A percentile compares a stretch with the other conserved stretches of the same genome.
Evolutionary conservation across 2,797 vertebrate species (phyloP).

Genomic region (Helicolenus hilgendorfi): DNA sequence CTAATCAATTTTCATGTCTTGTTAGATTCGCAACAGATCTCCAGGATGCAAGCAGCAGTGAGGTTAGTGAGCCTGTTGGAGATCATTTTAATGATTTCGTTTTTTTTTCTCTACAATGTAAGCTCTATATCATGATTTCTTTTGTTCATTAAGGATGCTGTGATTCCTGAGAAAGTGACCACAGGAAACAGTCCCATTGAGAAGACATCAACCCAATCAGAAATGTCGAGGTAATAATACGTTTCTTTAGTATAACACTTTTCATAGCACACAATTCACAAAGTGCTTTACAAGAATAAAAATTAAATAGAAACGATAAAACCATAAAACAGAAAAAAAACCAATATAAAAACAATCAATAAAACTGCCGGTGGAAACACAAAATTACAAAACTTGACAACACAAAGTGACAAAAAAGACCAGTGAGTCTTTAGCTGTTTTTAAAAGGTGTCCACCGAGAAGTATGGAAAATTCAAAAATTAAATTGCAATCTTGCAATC

Average conservation of each 20-base stretch:
- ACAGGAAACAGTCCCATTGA: not conserved
- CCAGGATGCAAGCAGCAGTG: not conserved
- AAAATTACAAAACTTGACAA: too few species aligned
- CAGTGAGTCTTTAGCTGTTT: too few species aligned
- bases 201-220: not conserved
- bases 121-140: not conserved
- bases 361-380: fast-evolving
- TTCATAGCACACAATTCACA: too few species aligned
- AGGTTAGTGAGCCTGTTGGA: not conserved
- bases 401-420: too few species aligned
- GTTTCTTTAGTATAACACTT: too few species aligned
- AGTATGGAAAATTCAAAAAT: not conserved
- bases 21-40: not conserved
- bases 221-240: not conserved
- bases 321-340: too few species aligned
- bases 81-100: not conserved
- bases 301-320: too few species aligned
- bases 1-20: not conserved
- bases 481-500: not conserved
- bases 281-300: too few species aligned
- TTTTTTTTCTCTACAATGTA: not conserved
- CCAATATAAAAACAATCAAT: too few species aligned
- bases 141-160: not conserved
- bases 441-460: fast-evolving
- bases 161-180: too few species aligned